Evolutionary conservation across 2,888 invertebrate genomes (phyloP), one percentile per base, ranked within the genome.

Genomic region (Copidosoma aretas): DNA sequence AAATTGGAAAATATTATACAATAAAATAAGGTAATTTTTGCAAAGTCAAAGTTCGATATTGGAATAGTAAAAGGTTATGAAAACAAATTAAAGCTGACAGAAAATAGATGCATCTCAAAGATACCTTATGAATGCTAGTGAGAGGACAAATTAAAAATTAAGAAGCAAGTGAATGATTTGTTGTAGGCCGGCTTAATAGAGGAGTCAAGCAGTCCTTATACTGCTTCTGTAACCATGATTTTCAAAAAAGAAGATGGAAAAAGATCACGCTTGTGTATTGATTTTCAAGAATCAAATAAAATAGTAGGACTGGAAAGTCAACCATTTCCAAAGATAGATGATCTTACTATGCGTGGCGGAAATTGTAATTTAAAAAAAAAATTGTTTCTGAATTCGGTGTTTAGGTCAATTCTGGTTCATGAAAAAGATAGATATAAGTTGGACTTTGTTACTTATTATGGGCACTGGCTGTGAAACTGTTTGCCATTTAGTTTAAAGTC

Each of bases 181-280:
- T 67, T 76, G 43, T 64, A 76, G 25, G 69, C 73, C 32, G 69
- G 70, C 22, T 69, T 77, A 46, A 74, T 76, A 22, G 75, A 75
- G 60, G 76, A 75, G 58, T 75, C 74, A 46, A 66, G 72, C 60
- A 74, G 74, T 43, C 75, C 74, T 43, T 73, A 75, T 72, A 74
- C 75, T 41, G 75, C 75, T 49, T 74, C 75, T 25, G 73, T 76
- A 32, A 77, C 75, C 19, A 58, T 74, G 60, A 72, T 73, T 51
- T 75, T 71, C 21, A 77, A 75, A 70, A 76, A 71, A 71, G 77
- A 76, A 61, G 74, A 75, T 68, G 70, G 72, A 56, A 76, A 75
- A 73, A 79, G 69, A 74, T 72, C 76, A 51, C 74, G 77, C 58
- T 53, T 78, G 21, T 79, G 78, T 54, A 77, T 78, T 51, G 77